Evolutionary conservation across 2,113 vertebrate species (phyloP), one percentile per base, ranked within the genome.

Genomic region (Thinocorus orbignyianus): DNA sequence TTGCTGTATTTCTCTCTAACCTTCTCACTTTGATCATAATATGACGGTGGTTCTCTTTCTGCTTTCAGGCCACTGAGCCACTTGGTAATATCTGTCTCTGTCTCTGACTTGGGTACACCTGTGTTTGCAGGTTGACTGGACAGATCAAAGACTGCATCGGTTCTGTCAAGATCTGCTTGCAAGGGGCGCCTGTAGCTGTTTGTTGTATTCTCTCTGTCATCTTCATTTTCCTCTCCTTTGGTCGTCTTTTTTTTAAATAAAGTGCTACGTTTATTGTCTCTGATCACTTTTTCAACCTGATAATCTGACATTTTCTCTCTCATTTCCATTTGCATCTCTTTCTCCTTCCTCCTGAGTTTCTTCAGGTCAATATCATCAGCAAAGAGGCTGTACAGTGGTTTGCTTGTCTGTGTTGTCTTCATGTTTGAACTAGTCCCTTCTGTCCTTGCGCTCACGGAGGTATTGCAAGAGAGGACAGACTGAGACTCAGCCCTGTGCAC

Each of bases 211-310:
- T 96, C 97, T 9, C 30, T 16, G 52, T 95, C 95, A 81, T 96
- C 96, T 14, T 61, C 95, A 81, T 95, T 94, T 37, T 98, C 98
- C 2, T 98, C 98, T 23, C 97, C 98, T 94, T 98, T 98, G 5
- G 96, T 97, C 92, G 98, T 98, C 96, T 99, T 99, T 90, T 99
- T 99, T 97, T 99, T 99, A 97, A 98, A 99, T 57, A 99, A 96
- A 25, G 98, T 99, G 97, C 99, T 99, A 66, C 99, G 99, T 71
- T 98, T 99, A 96, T 99, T 99, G 97, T 99, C 98, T 16, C 98
- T 98, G 44, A 98, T 97, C 86, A 99, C 98, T 96, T 99, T 99
- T 97, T 99, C 99, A 88, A 98, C 94, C 76, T 98, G 98, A 66
- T 99, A 99, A 48, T 97, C 97, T 0, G 98, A 97, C 98, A 99